These are phyloP conservation scores for Drosophila persimilis DNA, from an alignment of 1,140 invertebrate species.

Conservation along the genomic window DNA sequence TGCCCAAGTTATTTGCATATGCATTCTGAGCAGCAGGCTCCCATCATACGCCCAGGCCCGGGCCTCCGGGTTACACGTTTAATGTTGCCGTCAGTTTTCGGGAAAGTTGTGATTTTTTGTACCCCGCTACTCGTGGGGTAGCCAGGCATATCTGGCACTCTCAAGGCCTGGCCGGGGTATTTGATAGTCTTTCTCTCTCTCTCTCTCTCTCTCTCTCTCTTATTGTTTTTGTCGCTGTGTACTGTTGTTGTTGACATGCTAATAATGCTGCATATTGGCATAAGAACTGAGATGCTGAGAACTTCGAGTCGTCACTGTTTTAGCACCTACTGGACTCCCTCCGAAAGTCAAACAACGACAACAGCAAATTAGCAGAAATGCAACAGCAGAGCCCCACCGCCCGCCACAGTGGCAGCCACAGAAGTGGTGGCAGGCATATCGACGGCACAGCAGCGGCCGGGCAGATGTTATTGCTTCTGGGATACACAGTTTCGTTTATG, in stretches of 20 bases:
- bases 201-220: too few relatives aligned
- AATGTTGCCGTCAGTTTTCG: slow-evolving; percentile 66
- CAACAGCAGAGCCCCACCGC: background rate
- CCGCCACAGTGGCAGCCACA: background rate
- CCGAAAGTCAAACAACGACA: slow-evolving; percentile 57
- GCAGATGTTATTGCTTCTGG: slow-evolving; percentile 32
- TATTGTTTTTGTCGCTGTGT: background rate
- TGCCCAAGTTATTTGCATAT: slow-evolving; percentile 60
- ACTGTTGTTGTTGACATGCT: slow-evolving; percentile 65
- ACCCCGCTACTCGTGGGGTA: too few relatives aligned
- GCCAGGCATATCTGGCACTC: too few relatives aligned
- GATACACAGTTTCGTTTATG: slow-evolving; percentile 65
- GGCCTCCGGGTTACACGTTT: slow-evolving; percentile 39
- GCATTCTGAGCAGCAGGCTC: slow-evolving; percentile 48
- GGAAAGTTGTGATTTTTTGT: slow-evolving; percentile 78
- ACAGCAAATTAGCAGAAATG: slow-evolving; percentile 68
- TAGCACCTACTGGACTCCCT: slow-evolving; percentile 58
- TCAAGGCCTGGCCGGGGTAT: too few relatives aligned
- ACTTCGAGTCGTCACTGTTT: slow-evolving; percentile 45
- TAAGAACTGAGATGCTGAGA: slow-evolving; percentile 54
- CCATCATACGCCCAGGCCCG: too few relatives aligned
- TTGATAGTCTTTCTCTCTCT: too few relatives aligned
- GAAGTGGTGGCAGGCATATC: background rate
- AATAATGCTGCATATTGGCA: slow-evolving; percentile 75
- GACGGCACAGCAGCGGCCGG: background rate